Evolutionary conservation across 2,888 invertebrate genomes (phyloP).

Genomic region (Mycalesis mineus): DNA sequence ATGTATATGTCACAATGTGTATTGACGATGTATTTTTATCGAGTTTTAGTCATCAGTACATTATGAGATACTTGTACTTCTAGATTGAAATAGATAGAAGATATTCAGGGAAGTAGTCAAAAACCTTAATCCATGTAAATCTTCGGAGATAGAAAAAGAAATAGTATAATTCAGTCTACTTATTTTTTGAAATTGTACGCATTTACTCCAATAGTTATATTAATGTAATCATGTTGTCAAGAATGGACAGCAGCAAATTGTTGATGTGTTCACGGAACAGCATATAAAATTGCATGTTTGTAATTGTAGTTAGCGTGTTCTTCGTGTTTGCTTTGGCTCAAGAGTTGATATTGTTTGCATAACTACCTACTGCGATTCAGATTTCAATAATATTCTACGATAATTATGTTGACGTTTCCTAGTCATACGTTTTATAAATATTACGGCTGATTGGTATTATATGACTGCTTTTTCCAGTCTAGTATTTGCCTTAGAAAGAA

Average conservation of each 20-base stretch:
- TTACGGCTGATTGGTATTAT: background rate
- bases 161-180: too few relatives aligned
- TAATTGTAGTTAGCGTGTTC: background rate
- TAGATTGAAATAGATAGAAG: too few relatives aligned
- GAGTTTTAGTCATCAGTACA: too few relatives aligned
- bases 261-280: background rate
- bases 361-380: conserved; percentile 4
- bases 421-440: background rate
- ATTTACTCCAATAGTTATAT: too few relatives aligned
- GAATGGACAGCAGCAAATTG: background rate
- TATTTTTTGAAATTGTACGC: too few relatives aligned
- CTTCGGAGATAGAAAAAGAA: too few relatives aligned
- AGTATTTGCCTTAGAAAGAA: too few relatives aligned
- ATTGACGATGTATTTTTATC: too few relatives aligned
- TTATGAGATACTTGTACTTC: too few relatives aligned
- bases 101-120: too few relatives aligned
- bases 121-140: too few relatives aligned
- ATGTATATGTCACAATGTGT: too few relatives aligned
- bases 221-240: background rate
- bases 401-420: conserved; percentile 8
- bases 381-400: conserved; percentile 4
- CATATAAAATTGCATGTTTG: background rate
- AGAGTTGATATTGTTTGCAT: background rate
- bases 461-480: background rate
- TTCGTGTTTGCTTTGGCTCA: background rate